Evolutionary conservation across 1,140 invertebrate genomes (phyloP).

Genomic region (Cyrtorhinus lividipennis): DNA sequence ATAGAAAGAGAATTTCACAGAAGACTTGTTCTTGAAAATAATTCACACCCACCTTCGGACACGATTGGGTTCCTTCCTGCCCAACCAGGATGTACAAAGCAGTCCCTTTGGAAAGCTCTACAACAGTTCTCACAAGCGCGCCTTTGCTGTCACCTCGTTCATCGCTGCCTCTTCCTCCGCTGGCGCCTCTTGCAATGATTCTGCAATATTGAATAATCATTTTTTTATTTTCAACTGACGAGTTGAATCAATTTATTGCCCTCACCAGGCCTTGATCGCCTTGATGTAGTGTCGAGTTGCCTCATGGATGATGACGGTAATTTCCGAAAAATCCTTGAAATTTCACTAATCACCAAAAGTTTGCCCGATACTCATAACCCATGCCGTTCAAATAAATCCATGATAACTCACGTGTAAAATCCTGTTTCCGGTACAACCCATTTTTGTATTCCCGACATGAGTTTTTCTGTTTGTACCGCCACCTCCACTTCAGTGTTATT

Average conservation of each 20-base stretch:
- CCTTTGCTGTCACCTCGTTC: slow-evolving; percentile 56
- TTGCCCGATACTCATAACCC: no score
- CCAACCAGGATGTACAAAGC: slow-evolving; percentile 65
- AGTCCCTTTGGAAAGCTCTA: slow-evolving; percentile 59
- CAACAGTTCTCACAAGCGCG: slow-evolving; percentile 49
- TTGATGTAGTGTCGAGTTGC: background rate
- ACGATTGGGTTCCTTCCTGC: slow-evolving; percentile 64
- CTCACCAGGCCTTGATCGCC: background rate
- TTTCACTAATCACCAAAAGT: no score
- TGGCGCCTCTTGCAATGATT: slow-evolving; percentile 63
- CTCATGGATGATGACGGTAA: background rate
- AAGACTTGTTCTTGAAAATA: no score
- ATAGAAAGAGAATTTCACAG: no score
- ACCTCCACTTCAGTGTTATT: slow-evolving; percentile 44
- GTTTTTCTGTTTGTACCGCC: slow-evolving; percentile 37
- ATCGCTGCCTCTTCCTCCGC: slow-evolving; percentile 59
- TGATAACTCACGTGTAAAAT: slow-evolving; percentile 64
- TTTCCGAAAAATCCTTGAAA: no score
- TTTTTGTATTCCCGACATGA: slow-evolving; percentile 54
- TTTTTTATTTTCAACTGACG: background rate
- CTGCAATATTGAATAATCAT: slow-evolving; percentile 34
- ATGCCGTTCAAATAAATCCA: no score
- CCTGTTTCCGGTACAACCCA: slow-evolving; percentile 64
- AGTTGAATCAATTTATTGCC: background rate
- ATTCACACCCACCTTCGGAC: slow-evolving; percentile 29